Base-by-base conservation (phyloP, 2,888 invertebrate genomes). In the Leptinotarsa juncta region DNA sequence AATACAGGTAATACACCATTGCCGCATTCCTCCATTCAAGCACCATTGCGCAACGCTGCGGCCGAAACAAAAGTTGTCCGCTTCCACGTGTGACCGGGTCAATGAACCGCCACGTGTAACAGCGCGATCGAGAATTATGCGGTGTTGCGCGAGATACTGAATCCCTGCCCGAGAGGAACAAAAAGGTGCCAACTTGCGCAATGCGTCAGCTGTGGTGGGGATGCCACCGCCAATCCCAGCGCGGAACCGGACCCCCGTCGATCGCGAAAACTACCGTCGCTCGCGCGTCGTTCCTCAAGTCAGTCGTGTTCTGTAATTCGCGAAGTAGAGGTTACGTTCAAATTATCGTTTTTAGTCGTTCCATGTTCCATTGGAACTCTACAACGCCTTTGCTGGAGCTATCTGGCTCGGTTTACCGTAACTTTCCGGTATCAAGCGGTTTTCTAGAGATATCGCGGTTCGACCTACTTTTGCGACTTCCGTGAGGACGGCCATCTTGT, bases 381-480 rank as follows among this genome's bases (percentile, higher is more conserved):
- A 42, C 10, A 42, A 42, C 10, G 42, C 42, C 42, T 42, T 10
- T 10, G 42, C 42, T 42, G 32, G 32, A 7, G 32, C 7, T 32
- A 32, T 32, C 7, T 32, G 10, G 42, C 42, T 42, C 42, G 42
- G 12, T 42, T 3, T 42, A 42, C 48, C 23, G 32, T 65, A 66
- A 16, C 26, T 48, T 66, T 12, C 49, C 15, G 48, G 4, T 16
- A 12, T 23, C 20, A n/a, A 50, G 50, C 50, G 67, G 57, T 68
- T 69, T 16, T 50, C 20, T 14, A 32, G 20, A 23, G 26, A 18
- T 15, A 60, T 57, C 60, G n/a, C 23, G 60, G 2, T 23, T 15
- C 48, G 88, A 87, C 88, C 89, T 88, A 89, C 85, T 89, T 89
- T 77, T 88, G 86, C 80, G 85, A 88, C 87, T 90, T 89, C 89